phyloP scores from a whole-genome alignment of 2,888 invertebrate genomes.

The Sarcophaga caerulescens region DNA sequence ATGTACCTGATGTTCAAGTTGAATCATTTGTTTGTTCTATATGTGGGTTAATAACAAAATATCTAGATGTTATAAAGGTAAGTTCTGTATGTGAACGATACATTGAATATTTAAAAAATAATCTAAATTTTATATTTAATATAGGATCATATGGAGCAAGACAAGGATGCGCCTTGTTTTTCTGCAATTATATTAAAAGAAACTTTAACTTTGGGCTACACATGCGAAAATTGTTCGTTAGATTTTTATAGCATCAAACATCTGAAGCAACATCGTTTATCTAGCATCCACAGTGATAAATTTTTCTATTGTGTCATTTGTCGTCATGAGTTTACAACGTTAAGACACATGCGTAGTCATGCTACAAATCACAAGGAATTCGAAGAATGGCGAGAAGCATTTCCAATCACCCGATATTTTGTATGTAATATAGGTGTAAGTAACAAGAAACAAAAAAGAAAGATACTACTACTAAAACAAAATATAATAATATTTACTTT shows the following conservation, averaged over 20 bases:
- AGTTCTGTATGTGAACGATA: too few species aligned
- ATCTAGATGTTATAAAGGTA: slow-evolving; percentile 71
- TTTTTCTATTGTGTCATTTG: slow-evolving; percentile 71
- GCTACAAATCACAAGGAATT: slow-evolving; percentile 59
- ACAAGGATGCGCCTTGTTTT: slow-evolving; percentile 57
- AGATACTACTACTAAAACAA: neutral
- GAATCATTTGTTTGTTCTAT: slow-evolving; percentile 71
- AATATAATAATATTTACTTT: neutral
- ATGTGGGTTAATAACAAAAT: slow-evolving; percentile 75
- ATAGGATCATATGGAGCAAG: slow-evolving; percentile 60
- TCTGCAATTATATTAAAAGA: slow-evolving; percentile 67
- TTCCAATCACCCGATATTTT: slow-evolving; percentile 65
- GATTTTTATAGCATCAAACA: slow-evolving; percentile 73
- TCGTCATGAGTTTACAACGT: slow-evolving; percentile 40
- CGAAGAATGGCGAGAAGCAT: slow-evolving; percentile 48
- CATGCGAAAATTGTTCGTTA: slow-evolving; percentile 77
- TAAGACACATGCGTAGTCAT: slow-evolving; percentile 65
- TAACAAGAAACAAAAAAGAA: neutral
- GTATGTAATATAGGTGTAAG: slow-evolving; percentile 77
- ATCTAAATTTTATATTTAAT: neutral
- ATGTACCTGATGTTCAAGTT: slow-evolving; percentile 71
- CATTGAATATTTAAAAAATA: slow-evolving; percentile 5
- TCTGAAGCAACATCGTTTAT: slow-evolving; percentile 74
- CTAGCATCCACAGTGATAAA: slow-evolving; percentile 72
- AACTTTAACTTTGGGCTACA: slow-evolving; percentile 71